Evolutionary conservation across 2,888 invertebrate genomes (phyloP).

Genomic region (Strigamia maritima): DNA sequence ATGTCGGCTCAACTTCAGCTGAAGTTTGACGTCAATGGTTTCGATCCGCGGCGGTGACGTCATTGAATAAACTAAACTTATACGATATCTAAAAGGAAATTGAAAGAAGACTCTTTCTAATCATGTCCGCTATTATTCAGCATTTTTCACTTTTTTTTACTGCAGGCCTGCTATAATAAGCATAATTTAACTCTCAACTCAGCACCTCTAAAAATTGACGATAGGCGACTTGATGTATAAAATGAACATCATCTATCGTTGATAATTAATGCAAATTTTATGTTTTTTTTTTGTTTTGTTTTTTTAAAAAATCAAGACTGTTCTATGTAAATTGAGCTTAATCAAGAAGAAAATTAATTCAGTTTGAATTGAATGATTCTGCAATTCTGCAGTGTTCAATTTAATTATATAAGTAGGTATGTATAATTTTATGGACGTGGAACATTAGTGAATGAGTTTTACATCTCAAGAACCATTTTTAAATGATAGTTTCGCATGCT

Average conservation of each 20-base stretch:
- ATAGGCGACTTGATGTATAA: too few species aligned
- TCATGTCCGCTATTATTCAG: not conserved
- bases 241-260: too few species aligned
- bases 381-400: not conserved
- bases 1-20: not conserved
- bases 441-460: not conserved
- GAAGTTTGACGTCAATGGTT: not conserved
- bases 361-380: not conserved
- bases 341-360: not conserved
- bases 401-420: too few species aligned
- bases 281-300: not conserved
- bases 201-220: too few species aligned
- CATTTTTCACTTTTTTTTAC: too few species aligned
- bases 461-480: not conserved
- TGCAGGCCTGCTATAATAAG: too few species aligned
- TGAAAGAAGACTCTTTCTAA: not conserved
- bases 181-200: too few species aligned
- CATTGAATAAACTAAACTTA: not conserved
- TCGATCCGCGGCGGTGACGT: not conserved
- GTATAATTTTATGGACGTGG: not conserved
- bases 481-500: not conserved
- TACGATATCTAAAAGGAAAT: not conserved
- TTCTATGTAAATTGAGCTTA: not conserved
- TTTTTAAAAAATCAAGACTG: too few species aligned
- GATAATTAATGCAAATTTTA: too few species aligned